These are phyloP conservation scores for Bothrops jararaca DNA, from an alignment of 2,113 vertebrate species.

Conservation along the genomic window DNA sequence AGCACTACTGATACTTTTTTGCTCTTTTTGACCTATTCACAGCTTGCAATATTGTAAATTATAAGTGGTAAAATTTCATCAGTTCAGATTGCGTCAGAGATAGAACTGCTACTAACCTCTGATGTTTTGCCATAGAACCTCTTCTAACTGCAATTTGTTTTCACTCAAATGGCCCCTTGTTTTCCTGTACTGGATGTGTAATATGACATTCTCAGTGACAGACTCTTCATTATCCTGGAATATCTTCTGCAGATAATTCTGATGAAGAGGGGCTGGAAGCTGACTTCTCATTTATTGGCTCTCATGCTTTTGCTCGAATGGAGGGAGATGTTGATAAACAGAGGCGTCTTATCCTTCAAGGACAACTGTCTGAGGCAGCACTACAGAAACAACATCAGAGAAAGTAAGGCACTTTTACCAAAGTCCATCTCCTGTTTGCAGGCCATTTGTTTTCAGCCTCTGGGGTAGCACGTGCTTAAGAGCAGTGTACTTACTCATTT, in stretches of 20 bases:
- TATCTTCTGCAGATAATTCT: constrained; percentile 76
- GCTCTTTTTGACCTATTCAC: not conserved
- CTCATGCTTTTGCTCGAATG: constrained; percentile 95
- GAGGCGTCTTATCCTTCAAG: constrained; percentile 88
- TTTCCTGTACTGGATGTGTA: not conserved
- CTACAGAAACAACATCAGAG: constrained; percentile 95
- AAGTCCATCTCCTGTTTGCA: not conserved
- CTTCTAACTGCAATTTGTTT: not conserved
- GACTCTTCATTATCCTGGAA: not conserved
- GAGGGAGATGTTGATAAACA: constrained; percentile 97
- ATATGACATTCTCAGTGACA: not conserved
- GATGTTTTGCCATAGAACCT: not conserved
- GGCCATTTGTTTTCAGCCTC: not conserved
- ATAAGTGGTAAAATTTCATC: not conserved
- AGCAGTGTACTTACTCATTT: not conserved
- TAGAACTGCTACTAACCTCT: not conserved
- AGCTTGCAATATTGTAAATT: not conserved
- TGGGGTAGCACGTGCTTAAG: rapidly evolving
- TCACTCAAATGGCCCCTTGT: not conserved
- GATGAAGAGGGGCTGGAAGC: constrained; percentile 85
- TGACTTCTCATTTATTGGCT: constrained; percentile 89
- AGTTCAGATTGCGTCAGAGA: not conserved
- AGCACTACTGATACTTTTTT: not conserved
- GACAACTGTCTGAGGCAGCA: constrained; percentile 89
- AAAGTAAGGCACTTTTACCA: constrained; percentile 74